phyloP scores from a whole-genome alignment of 1,140 invertebrate species.

The Mercenaria mercenaria region DNA sequence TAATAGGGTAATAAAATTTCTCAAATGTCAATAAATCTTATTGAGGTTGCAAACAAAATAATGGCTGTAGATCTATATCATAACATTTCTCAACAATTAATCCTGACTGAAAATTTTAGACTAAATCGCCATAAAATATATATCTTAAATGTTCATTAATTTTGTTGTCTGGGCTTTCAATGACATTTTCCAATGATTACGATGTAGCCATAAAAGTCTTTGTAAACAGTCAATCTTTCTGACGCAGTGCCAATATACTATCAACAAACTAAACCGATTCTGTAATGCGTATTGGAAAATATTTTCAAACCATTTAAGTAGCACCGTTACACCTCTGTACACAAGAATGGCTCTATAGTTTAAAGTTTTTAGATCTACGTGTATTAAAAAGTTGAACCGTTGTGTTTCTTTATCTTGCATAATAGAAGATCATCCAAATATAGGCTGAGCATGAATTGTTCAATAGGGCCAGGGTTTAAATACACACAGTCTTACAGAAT shows the following conservation, averaged over 20 bases:
- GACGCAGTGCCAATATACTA: slow-evolving; percentile 35
- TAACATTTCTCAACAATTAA: not conserved
- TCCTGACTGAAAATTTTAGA: not conserved
- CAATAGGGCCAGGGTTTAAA: slow-evolving; percentile 32
- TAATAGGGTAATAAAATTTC: too few species aligned
- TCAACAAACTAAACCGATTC: slow-evolving; percentile 44
- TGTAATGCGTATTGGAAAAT: slow-evolving; percentile 49
- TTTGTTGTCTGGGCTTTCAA: slow-evolving; percentile 25
- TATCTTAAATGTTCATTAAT: not conserved
- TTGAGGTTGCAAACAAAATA: too few species aligned
- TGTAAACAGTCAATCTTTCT: slow-evolving; percentile 34
- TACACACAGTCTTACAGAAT: not conserved
- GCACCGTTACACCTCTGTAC: slow-evolving; percentile 54
- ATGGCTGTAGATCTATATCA: too few species aligned
- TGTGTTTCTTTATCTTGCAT: slow-evolving; percentile 31
- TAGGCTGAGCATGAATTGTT: slow-evolving; percentile 22
- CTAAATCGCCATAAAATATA: not conserved
- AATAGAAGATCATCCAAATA: slow-evolving; percentile 15
- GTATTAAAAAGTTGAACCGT: slow-evolving; percentile 56
- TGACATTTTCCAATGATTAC: not conserved
- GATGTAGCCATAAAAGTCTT: slow-evolving; percentile 4
- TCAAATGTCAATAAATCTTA: too few species aligned
- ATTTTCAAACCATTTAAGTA: slow-evolving; percentile 9
- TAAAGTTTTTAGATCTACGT: slow-evolving; percentile 40
- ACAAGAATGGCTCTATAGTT: slow-evolving; percentile 62